These are phyloP conservation scores for Enteromius argenteus DNA, from an alignment of 2,797 vertebrate genomes.

Conservation along the genomic window DNA sequence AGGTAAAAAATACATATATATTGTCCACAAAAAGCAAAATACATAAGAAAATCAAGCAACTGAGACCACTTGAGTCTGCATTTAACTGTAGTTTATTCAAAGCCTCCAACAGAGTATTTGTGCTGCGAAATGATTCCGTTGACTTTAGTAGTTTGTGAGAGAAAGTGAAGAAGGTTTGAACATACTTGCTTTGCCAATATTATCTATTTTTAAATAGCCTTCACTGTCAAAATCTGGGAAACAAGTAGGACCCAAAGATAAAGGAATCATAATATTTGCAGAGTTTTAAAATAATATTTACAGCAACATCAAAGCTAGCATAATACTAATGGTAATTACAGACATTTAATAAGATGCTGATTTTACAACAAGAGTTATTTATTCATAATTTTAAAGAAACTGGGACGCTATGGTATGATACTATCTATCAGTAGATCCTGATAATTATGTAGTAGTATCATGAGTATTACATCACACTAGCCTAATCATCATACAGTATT, in stretches of 20 bases:
- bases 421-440: neutral
- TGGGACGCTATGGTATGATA: neutral
- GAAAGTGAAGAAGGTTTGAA: neutral
- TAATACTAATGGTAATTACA: conserved; percentile 16
- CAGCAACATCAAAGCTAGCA: conserved; percentile 31
- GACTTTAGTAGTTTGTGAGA: neutral
- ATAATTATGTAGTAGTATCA: neutral
- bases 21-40: neutral
- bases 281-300: conserved; percentile 2
- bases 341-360: conserved; percentile 27
- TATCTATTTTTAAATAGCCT: conserved; percentile 29
- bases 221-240: neutral
- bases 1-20: neutral
- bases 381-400: conserved; percentile 29
- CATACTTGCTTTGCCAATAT: conserved; percentile 14
- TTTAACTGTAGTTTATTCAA: neutral
- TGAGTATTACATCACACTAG: neutral
- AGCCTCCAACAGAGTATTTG: neutral
- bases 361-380: conserved; percentile 3
- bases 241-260: neutral
- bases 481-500: neutral
- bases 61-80: neutral
- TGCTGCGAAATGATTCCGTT: conserved; percentile 7
- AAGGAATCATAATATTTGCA: conserved; percentile 25
- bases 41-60: neutral